Evolutionary conservation across 2,113 vertebrate genomes (phyloP).

Genomic region (Gulo gulo): DNA sequence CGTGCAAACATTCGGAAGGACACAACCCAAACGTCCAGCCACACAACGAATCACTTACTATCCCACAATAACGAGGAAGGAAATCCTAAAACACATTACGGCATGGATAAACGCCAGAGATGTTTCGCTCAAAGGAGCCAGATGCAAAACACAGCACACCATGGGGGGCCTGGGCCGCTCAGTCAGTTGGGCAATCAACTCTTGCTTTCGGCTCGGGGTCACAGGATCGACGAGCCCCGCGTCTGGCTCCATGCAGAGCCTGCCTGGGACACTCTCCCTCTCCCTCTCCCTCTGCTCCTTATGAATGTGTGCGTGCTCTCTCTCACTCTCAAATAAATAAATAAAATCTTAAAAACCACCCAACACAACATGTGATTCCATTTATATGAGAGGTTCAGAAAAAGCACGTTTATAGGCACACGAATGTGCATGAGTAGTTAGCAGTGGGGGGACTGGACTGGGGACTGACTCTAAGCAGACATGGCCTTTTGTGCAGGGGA

Average conservation of each 20-base stretch:
- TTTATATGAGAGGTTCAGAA: neutral
- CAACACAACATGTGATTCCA: neutral
- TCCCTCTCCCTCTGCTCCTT: neutral
- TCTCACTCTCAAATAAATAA: neutral
- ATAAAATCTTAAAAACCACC: neutral
- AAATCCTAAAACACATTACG: neutral
- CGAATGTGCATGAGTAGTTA: neutral
- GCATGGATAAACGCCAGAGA: neutral
- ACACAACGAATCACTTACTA: neutral
- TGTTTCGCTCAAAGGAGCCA: neutral
- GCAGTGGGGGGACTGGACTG: too few species aligned
- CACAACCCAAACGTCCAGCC: neutral
- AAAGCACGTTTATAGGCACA: neutral
- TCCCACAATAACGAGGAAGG: neutral
- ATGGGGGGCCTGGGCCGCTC: neutral
- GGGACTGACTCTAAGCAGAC: neutral
- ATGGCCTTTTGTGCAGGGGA: neutral
- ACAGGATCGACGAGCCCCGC: neutral
- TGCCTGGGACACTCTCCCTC: neutral
- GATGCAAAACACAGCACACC: neutral
- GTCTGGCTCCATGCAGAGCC: neutral
- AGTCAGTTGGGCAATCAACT: neutral
- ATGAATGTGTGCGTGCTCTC: neutral
- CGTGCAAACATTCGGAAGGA: neutral
- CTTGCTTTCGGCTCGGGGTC: neutral